phyloP scores from a whole-genome alignment of 2,113 vertebrate genomes.

The Octodon degus region DNA sequence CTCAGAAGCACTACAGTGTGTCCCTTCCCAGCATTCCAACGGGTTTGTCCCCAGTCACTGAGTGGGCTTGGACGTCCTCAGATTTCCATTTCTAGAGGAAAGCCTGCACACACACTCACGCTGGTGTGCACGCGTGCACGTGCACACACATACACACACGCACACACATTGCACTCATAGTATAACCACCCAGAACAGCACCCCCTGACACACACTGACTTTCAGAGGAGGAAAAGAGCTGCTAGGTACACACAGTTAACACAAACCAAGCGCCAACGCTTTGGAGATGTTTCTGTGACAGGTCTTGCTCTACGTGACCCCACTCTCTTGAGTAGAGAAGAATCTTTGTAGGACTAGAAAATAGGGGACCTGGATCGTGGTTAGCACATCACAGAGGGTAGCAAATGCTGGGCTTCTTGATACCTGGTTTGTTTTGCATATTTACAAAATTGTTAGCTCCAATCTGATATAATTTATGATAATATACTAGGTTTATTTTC shows the following conservation, averaged over 20 bases:
- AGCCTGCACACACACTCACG: neutral
- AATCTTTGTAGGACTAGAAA: neutral
- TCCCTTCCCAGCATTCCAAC: neutral
- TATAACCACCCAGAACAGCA: neutral
- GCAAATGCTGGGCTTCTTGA: neutral
- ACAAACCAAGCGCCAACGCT: neutral
- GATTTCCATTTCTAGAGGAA: neutral
- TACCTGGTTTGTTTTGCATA: neutral
- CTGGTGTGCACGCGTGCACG: neutral
- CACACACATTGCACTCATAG: no score
- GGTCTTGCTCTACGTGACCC: neutral
- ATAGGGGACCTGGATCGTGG: neutral
- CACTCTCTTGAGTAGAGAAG: neutral
- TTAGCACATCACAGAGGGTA: neutral
- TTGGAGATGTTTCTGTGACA: neutral
- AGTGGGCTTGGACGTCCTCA: neutral
- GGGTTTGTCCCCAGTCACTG: neutral
- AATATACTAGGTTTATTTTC: neutral
- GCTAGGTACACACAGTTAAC: no score
- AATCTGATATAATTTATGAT: neutral
- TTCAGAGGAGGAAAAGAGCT: neutral
- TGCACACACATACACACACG: neutral
- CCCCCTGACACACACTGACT: neutral
- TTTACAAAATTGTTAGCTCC: neutral
- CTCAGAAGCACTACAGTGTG: neutral